A percentile compares a stretch with the other conserved stretches of the same genome.
phyloP scores from a whole-genome alignment of 2,113 vertebrate species.

The Syngnathoides biaculeatus region DNA sequence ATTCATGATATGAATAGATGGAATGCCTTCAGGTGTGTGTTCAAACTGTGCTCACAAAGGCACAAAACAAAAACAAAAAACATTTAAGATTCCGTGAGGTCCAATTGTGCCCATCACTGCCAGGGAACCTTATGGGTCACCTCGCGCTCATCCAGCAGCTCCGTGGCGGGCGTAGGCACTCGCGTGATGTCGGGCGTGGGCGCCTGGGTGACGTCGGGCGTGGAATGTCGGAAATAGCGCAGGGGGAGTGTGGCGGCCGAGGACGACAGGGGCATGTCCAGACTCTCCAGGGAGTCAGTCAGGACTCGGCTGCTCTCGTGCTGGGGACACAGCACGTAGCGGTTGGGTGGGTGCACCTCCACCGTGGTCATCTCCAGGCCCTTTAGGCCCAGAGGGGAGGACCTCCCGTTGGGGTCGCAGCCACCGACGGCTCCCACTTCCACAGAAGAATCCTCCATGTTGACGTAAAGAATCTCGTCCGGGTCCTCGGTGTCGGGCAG shows the following conservation, averaged over 20 bases:
- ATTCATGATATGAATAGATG: slow-evolving; percentile 8
- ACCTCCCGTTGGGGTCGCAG: slow-evolving; percentile 61
- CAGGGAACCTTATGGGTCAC: slow-evolving; percentile 52
- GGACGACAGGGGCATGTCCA: slow-evolving; percentile 55
- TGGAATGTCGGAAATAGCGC: slow-evolving; percentile 46
- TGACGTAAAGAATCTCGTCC: slow-evolving; percentile 88
- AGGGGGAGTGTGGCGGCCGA: slow-evolving; percentile 56
- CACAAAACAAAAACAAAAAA: not conserved
- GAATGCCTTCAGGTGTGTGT: slow-evolving; percentile 34
- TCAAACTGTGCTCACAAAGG: not conserved
- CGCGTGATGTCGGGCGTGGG: slow-evolving; percentile 53
- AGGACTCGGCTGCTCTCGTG: slow-evolving; percentile 67
- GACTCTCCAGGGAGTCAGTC: slow-evolving; percentile 65
- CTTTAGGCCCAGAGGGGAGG: slow-evolving; percentile 60
- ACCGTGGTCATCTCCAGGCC: slow-evolving; percentile 75
- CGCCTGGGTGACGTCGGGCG: slow-evolving; percentile 37
- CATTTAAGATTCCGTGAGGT: not conserved
- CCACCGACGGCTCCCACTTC: slow-evolving; percentile 71
- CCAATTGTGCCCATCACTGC: slow-evolving; percentile 61
- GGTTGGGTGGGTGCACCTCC: slow-evolving; percentile 77
- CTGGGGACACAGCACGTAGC: slow-evolving; percentile 86
- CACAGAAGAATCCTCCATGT: slow-evolving; percentile 81
- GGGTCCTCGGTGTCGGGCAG: slow-evolving; percentile 81
- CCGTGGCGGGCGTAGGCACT: slow-evolving; percentile 26
- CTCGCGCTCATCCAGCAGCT: slow-evolving; percentile 57